These are phyloP conservation scores for Ephydatia muelleri DNA, from an alignment of 37 sponge, comb jelly and placozoan species.

Conservation along the genomic window DNA sequence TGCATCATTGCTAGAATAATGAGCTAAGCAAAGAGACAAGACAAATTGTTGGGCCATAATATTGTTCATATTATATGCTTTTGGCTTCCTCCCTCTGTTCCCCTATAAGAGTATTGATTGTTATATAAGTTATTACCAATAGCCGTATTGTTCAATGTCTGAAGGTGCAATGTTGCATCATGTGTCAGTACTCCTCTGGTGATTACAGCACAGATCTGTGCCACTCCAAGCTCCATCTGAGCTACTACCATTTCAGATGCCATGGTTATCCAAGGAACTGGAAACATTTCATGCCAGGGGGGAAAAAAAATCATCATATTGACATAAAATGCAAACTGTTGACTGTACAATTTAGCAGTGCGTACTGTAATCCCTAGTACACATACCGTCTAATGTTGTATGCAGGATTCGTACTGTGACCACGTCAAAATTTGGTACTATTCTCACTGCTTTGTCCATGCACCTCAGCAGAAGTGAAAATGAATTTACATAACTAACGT, in stretches of 20 bases:
- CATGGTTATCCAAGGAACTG: neutral
- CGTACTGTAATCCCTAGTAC: neutral
- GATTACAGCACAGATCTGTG: neutral
- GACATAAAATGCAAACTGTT: neutral
- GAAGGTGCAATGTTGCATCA: neutral
- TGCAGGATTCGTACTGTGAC: neutral
- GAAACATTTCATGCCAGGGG: too few species aligned
- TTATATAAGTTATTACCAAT: too few species aligned
- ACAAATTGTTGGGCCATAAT: too few species aligned
- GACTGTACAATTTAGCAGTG: neutral
- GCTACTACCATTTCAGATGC: neutral
- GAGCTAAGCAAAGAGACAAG: too few species aligned
- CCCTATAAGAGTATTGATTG: too few species aligned
- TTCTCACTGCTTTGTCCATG: neutral
- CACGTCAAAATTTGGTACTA: neutral
- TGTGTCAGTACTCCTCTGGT: neutral
- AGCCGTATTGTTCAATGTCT: neutral
- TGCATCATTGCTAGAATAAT: too few species aligned
- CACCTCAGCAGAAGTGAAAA: neutral
- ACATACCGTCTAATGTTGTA: neutral
- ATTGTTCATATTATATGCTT: too few species aligned
- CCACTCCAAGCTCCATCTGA: neutral
- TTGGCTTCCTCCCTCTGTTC: too few species aligned
- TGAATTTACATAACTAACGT: neutral
- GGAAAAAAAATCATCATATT: too few species aligned